Base-by-base conservation (phyloP, 2,888 invertebrate species). In the Cordilura impudica region DNA sequence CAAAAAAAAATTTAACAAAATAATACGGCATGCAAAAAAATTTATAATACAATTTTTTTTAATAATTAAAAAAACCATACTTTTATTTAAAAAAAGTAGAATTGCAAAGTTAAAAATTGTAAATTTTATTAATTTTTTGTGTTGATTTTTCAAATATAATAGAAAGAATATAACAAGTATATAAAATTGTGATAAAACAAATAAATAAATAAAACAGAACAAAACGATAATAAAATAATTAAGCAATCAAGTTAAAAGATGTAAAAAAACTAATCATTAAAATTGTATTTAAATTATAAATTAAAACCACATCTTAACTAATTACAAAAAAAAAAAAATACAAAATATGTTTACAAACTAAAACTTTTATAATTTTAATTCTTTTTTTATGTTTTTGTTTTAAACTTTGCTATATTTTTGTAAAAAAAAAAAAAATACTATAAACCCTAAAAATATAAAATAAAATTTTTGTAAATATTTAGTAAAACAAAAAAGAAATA, bases 171-270 rank as follows among this genome's bases (percentile, higher is more conserved):
- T 8, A 56, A 51, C 31, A 49, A 39, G 18, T 43, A 31, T 19
- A 60, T 12, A 43, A 84, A 83, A 63, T 79, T 86, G 86, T 86
- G 86, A 86, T 86, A 86, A 58, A 54, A 35, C 21, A 65, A 49
- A 66, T 8, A 1, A 49, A 23, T 21, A 19, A 21, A 4, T 39
- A 31, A 47, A 19, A 39, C 23, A 53, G 16, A 67, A 39, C 35
- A 19, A 53, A 53, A 49, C n/a, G n/a, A n/a, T n/a, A n/a, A n/a
- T n/a, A n/a, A 45, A 16, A 4, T 18, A 23, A 56, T 54, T 53
- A 53, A 23, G 12, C 23, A 54, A 26, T 39, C 5, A 14, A 60
- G n/a, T 26, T n/a, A 58, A 31, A 73, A 51, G 21, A 4, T 43
- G 12, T 53, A 31, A 18, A 39, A 65, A 51, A 49, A 19, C 18